Evolutionary conservation across 2,113 vertebrate genomes (phyloP).

Genomic region (Neogobius melanostomus): DNA sequence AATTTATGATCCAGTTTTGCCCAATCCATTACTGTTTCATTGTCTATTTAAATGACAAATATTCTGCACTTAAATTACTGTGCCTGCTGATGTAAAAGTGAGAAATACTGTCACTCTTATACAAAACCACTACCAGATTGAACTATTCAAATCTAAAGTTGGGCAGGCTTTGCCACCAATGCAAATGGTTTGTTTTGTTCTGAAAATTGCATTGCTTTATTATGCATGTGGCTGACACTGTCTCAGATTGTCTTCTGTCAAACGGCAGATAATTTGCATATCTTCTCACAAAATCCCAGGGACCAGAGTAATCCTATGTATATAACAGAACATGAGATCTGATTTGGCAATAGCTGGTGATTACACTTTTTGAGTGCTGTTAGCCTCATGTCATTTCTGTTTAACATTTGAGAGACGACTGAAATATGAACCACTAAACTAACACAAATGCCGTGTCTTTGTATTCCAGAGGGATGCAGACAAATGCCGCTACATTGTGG

Average conservation of each 20-base stretch:
- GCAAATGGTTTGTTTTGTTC: not conserved
- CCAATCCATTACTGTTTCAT: no score
- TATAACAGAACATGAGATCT: not conserved
- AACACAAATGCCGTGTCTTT: not conserved
- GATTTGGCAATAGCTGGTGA: not conserved
- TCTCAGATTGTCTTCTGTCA: not conserved
- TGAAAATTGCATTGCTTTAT: not conserved
- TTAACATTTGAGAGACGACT: no score
- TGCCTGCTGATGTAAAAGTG: no score
- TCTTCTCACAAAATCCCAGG: not conserved
- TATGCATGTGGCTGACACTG: not conserved
- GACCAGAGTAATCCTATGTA: not conserved
- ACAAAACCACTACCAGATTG: not conserved
- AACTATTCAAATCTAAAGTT: not conserved
- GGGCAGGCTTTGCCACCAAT: no score
- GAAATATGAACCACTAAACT: no score
- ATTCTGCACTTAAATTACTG: no score
- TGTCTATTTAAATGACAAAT: no score
- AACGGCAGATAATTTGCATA: not conserved
- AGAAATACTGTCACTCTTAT: no score
- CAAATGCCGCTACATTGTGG: slow-evolving; percentile 88
- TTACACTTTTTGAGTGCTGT: not conserved
- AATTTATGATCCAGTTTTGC: no score
- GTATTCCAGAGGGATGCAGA: slow-evolving; percentile 79
- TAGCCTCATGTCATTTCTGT: no score